phyloP scores from a whole-genome alignment of 2,113 vertebrate species.

The Potamarius usumacintae region DNA sequence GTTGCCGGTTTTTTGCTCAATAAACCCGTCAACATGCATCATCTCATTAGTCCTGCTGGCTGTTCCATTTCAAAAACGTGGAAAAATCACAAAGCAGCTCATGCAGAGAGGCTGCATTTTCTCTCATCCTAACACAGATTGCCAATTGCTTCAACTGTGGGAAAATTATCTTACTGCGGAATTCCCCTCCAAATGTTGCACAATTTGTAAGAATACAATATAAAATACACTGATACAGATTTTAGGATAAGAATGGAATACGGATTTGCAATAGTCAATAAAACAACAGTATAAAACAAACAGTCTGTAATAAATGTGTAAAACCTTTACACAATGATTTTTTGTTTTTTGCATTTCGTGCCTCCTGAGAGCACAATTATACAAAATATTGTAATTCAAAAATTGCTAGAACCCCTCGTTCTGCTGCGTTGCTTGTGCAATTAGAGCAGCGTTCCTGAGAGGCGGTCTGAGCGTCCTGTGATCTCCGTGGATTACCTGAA shows the following conservation, averaged over 20 bases:
- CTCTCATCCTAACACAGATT: constrained; percentile 19
- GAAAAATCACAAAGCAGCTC: constrained; percentile 39
- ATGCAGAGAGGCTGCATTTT: constrained; percentile 23
- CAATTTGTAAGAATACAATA: neutral
- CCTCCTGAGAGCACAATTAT: constrained; percentile 62
- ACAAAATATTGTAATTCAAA: constrained; percentile 56
- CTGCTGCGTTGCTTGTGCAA: constrained; percentile 47
- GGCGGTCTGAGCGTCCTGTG: constrained; percentile 14
- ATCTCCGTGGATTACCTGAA: constrained; percentile 70
- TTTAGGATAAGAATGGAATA: neutral
- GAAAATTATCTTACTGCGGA: constrained; percentile 31
- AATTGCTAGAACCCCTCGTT: constrained; percentile 50
- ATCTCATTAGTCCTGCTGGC: constrained; percentile 37
- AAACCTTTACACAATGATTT: constrained; percentile 1
- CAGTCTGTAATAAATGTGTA: neutral
- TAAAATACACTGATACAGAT: neutral
- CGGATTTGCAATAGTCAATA: neutral
- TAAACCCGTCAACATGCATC: constrained; percentile 35
- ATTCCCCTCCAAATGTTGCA: constrained; percentile 2
- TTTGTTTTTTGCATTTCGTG: constrained; percentile 53
- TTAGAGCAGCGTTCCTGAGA: constrained; percentile 53
- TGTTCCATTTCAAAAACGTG: constrained; percentile 37
- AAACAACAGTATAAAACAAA: neutral
- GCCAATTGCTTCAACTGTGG: constrained; percentile 14
- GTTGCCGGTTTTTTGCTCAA: constrained; percentile 30